Conservation (phyloP, 2,797 vertebrate species). For the Synaphobranchus kaupii region DNA sequence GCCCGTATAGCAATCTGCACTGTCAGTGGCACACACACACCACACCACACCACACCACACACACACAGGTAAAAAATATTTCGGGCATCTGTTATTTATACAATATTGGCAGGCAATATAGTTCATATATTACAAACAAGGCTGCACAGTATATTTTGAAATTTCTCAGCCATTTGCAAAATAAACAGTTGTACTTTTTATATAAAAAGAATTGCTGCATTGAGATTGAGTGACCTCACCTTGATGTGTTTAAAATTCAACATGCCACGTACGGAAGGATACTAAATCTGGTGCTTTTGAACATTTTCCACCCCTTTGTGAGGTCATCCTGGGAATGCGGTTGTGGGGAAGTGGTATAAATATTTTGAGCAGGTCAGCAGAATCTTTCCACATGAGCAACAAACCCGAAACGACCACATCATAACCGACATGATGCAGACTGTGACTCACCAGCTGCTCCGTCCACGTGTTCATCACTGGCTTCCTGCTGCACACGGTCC, state of each 20-base stretch:
- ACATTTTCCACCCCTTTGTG: neutral
- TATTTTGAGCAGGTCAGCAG: constrained; percentile 10
- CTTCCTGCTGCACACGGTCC: neutral
- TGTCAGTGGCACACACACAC: neutral
- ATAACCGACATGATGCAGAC: neutral
- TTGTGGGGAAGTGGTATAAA: neutral
- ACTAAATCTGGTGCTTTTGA: neutral
- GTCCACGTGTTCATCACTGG: neutral
- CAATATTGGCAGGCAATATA: neutral
- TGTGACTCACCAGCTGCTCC: neutral
- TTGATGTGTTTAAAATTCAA: neutral
- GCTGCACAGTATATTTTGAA: neutral
- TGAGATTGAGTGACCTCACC: neutral
- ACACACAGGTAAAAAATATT: neutral
- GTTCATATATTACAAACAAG: neutral
- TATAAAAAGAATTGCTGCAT: neutral
- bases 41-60: neutral
- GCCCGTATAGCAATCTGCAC: constrained; percentile 6
- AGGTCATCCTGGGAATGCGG: neutral
- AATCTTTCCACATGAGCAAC: constrained; percentile 18
- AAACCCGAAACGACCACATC: constrained; percentile 3
- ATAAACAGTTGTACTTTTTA: neutral
- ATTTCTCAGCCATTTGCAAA: too few species aligned
- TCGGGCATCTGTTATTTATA: neutral
- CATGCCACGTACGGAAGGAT: neutral